phyloP scores from a whole-genome alignment of 37 sponge, comb jelly and placozoan species.

The Oscarella lobularis region DNA sequence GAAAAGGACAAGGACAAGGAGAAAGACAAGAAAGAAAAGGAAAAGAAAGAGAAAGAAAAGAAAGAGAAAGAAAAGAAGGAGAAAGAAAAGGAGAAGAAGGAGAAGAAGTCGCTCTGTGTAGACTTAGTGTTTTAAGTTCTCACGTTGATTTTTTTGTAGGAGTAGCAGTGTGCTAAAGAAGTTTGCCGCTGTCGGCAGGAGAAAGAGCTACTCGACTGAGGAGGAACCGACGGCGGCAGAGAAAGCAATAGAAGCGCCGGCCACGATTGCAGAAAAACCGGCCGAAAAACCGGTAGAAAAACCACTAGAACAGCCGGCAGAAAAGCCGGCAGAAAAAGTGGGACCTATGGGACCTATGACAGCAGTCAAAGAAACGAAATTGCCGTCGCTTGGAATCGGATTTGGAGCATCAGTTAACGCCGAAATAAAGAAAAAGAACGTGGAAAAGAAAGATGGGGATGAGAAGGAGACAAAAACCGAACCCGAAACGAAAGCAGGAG shows the following conservation, averaged over 20 bases:
- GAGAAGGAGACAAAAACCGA: too few relatives aligned
- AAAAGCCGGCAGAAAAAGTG: not conserved
- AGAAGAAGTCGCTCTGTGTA: not conserved
- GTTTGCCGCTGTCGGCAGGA: too few relatives aligned
- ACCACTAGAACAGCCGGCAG: not conserved
- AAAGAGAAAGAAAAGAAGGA: not conserved
- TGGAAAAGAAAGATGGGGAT: too few relatives aligned
- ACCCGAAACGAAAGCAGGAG: too few relatives aligned
- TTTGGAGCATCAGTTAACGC: too few relatives aligned
- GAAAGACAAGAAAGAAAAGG: not conserved
- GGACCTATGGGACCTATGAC: not conserved
- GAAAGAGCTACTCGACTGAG: not conserved
- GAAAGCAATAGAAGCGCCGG: not conserved
- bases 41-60: not conserved
- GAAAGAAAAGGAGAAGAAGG: not conserved
- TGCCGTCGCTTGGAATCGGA: too few relatives aligned
- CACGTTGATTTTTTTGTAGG: not conserved
- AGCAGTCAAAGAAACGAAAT: too few relatives aligned
- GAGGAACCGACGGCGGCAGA: not conserved
- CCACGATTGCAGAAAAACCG: not conserved
- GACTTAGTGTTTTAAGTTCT: not conserved
- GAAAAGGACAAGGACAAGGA: not conserved
- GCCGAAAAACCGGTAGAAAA: not conserved
- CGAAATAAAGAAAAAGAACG: too few relatives aligned
- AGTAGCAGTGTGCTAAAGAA: not conserved